Percentiles rank a stretch among this genome's conserved stretches.
Conservation (phyloP, 2,113 vertebrate species). For the Spilogale gracilis region DNA sequence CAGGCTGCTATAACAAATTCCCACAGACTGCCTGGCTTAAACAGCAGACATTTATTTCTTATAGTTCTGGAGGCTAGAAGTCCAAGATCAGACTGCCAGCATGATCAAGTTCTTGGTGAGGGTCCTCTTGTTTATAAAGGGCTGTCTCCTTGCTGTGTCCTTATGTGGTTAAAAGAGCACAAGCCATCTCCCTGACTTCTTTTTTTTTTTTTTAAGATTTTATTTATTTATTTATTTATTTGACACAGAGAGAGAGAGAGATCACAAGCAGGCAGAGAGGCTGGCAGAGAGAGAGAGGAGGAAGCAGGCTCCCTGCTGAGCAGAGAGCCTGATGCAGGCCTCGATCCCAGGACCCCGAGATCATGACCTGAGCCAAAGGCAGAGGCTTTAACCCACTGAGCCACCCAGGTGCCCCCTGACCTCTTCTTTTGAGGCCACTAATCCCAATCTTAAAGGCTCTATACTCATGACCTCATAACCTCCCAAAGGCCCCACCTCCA, state of each 20-base stretch:
- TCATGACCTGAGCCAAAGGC: no score
- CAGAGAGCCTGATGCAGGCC: no score
- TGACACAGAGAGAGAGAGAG: no score
- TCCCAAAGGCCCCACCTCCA: not conserved
- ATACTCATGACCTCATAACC: not conserved
- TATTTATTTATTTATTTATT: no score
- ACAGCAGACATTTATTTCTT: not conserved
- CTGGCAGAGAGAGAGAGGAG: no score
- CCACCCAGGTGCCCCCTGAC: not conserved
- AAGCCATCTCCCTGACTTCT: not conserved
- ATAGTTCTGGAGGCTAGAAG: not conserved
- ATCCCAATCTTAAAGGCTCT: not conserved
- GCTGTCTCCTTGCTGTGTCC: not conserved
- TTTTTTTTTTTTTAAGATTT: not conserved
- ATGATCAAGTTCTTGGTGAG: not conserved
- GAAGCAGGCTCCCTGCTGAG: no score
- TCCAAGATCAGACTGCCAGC: not conserved
- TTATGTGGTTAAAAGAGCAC: not conserved
- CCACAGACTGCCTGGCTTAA: no score
- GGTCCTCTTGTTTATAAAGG: not conserved
- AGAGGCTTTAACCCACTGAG: no score
- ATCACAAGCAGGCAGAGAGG: no score
- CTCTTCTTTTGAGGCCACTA: not conserved
- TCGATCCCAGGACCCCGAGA: no score
- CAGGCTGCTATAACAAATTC: not conserved